Conservation (phyloP, 2,113 vertebrate species). For the Lophura nycthemera region DNA sequence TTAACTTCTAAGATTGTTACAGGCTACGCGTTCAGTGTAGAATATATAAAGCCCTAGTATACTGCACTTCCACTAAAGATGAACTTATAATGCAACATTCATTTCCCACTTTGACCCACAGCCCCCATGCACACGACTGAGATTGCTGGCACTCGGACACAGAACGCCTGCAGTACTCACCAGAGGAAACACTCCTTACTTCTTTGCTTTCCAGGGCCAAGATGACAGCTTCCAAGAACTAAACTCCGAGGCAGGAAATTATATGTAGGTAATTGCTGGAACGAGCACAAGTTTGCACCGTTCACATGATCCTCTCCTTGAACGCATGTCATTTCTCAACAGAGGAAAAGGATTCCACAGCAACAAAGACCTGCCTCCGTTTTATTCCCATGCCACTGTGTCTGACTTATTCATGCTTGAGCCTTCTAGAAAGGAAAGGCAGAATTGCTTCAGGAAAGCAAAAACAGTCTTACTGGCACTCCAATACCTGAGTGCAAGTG, state of each 20-base stretch:
- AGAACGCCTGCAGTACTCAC: accelerated
- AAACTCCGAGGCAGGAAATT: background rate
- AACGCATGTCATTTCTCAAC: background rate
- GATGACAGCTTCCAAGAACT: conserved; percentile 6
- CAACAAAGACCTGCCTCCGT: background rate
- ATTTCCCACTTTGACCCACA: background rate
- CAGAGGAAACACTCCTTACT: background rate
- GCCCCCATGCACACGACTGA: background rate
- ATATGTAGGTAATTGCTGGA: background rate
- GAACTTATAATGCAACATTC: background rate
- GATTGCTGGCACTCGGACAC: accelerated
- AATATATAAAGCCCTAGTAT: background rate
- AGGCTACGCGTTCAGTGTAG: background rate
- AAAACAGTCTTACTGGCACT: background rate
- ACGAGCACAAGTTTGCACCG: background rate
- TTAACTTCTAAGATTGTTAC: background rate
- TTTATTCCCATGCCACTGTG: background rate
- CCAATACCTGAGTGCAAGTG: conserved; percentile 33
- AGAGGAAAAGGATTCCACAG: background rate
- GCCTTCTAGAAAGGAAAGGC: background rate
- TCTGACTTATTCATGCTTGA: background rate
- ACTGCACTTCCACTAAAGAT: background rate
- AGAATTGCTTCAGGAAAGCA: background rate
- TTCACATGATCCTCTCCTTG: background rate
- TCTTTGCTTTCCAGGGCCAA: background rate